Conservation (phyloP, 1,140 invertebrate species). For the Drosophila bocqueti region DNA sequence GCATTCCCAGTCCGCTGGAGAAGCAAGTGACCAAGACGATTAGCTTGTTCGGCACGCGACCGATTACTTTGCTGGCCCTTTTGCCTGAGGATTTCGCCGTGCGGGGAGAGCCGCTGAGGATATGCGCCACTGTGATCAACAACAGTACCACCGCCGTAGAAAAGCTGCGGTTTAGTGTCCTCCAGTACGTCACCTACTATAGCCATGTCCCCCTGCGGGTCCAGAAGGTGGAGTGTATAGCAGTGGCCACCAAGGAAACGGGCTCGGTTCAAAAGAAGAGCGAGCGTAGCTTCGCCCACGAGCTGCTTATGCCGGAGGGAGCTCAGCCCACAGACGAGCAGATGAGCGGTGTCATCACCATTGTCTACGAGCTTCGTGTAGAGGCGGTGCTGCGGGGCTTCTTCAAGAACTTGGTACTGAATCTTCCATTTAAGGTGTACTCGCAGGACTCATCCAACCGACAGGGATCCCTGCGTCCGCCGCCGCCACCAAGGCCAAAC, state of each 20-base stretch:
- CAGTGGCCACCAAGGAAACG: slow-evolving; percentile 77
- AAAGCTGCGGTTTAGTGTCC: slow-evolving; percentile 75
- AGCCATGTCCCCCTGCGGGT: slow-evolving; percentile 74
- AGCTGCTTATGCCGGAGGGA: slow-evolving; percentile 71
- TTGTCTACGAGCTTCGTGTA: slow-evolving; percentile 76
- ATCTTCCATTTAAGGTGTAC: slow-evolving; percentile 78
- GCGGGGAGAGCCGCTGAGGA: slow-evolving; percentile 73
- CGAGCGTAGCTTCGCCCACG: slow-evolving; percentile 81
- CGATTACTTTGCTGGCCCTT: slow-evolving; percentile 75
- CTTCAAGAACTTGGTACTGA: slow-evolving; percentile 80
- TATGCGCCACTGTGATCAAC: slow-evolving; percentile 80
- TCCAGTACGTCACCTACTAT: slow-evolving; percentile 77
- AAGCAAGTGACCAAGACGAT: slow-evolving; percentile 83
- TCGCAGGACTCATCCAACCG: slow-evolving; percentile 60
- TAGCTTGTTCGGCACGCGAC: slow-evolving; percentile 78
- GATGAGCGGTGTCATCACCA: slow-evolving; percentile 76
- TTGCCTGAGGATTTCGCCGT: slow-evolving; percentile 76
- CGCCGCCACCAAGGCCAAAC: slow-evolving; percentile 63
- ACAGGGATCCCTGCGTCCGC: slow-evolving; percentile 41
- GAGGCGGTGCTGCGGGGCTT: slow-evolving; percentile 81
- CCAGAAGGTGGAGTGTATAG: slow-evolving; percentile 75
- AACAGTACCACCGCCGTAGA: slow-evolving; percentile 82
- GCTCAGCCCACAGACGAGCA: slow-evolving; percentile 72
- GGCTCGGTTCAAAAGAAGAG: slow-evolving; percentile 81
- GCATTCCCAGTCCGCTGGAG: slow-evolving; percentile 65